phyloP scores from a whole-genome alignment of 1,140 invertebrate species.

The Glossosoma conforme region DNA sequence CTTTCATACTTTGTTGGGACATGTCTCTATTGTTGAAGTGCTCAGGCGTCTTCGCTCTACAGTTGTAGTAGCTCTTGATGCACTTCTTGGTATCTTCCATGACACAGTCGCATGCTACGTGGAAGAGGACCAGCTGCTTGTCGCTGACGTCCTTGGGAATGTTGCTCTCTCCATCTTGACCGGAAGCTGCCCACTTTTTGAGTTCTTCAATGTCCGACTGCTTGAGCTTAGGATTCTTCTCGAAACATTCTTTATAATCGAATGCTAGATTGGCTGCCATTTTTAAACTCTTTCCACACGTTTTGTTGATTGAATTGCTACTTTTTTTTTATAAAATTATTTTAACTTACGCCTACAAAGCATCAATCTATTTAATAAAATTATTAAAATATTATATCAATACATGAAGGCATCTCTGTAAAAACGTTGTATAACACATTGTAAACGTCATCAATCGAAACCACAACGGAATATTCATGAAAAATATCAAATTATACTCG shows the following conservation, averaged over 20 bases:
- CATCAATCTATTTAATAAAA: too few relatives aligned
- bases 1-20: too few relatives aligned
- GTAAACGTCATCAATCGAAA: too few relatives aligned
- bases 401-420: too few relatives aligned
- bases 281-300: too few relatives aligned
- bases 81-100: conserved; percentile 52
- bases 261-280: conserved; percentile 25
- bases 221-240: conserved; percentile 17
- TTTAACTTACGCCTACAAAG: too few relatives aligned
- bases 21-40: conserved; percentile 53
- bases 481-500: too few relatives aligned
- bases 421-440: too few relatives aligned
- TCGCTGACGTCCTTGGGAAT: conserved; percentile 46
- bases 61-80: conserved; percentile 54
- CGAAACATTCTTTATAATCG: conserved; percentile 16
- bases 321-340: too few relatives aligned
- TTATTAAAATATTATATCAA: too few relatives aligned
- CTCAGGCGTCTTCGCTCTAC: conserved; percentile 52
- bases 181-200: conserved; percentile 11
- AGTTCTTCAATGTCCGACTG: conserved; percentile 20
- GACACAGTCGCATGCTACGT: conserved; percentile 56
- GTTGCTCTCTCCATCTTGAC: conserved; percentile 9
- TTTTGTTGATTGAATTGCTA: too few relatives aligned
- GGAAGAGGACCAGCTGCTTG: conserved; percentile 54
- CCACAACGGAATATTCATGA: too few relatives aligned